Conservation (phyloP, 2,888 invertebrate genomes). For the Pharmacophagus antenor region DNA sequence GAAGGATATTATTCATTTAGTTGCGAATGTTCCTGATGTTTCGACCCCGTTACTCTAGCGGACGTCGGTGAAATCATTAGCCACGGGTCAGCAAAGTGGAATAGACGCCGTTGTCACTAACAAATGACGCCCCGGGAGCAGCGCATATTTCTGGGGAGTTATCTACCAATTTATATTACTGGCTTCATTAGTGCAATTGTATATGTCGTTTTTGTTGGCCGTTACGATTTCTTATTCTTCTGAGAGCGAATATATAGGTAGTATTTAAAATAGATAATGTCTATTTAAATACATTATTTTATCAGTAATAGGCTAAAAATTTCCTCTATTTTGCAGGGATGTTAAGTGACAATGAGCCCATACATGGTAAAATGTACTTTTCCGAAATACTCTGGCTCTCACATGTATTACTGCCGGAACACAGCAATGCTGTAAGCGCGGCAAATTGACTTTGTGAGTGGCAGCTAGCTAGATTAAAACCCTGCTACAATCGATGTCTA, state of each 20-base stretch:
- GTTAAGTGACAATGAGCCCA: no score
- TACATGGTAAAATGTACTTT: no score
- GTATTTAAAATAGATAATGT: not conserved
- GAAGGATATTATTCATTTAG: constrained; percentile 19
- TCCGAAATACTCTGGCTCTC: no score
- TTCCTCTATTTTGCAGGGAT: no score
- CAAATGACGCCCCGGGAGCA: constrained; percentile 14
- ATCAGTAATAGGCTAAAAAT: no score
- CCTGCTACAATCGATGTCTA: no score
- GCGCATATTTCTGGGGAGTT: constrained; percentile 7
- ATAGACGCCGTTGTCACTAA: constrained; percentile 23
- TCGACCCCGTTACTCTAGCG: constrained; percentile 7
- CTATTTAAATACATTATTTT: no score
- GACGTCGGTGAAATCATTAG: constrained; percentile 22
- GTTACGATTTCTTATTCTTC: not conserved
- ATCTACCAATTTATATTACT: constrained; percentile 10
- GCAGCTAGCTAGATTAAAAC: no score
- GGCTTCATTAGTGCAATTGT: constrained; percentile 7
- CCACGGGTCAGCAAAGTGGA: constrained; percentile 22
- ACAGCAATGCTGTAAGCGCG: no score
- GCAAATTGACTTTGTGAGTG: no score
- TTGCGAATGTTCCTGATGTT: constrained; percentile 20
- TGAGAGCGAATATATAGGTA: not conserved
- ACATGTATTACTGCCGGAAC: no score
- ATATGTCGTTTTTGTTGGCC: constrained; percentile 9